A percentile compares a stretch with the other conserved stretches of the same genome.
Evolutionary conservation across 2,797 vertebrate species (phyloP).

Genomic region (Pipistrellus kuhlii): DNA sequence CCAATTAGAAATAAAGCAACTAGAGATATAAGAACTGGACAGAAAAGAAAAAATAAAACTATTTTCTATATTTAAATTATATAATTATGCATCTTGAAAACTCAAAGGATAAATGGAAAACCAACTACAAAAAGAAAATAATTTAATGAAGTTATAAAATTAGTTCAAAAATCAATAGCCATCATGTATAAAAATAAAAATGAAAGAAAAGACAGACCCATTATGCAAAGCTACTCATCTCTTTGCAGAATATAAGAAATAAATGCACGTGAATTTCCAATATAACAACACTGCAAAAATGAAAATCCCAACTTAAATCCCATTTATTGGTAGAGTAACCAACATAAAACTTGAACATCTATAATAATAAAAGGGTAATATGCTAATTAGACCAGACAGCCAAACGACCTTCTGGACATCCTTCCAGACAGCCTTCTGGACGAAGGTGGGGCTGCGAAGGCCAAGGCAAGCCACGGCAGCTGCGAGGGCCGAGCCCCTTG

Average conservation of each 20-base stretch:
- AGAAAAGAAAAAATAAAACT: conserved; percentile 37
- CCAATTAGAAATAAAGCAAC: conserved; percentile 43
- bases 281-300: conserved; percentile 1
- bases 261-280: conserved; percentile 43
- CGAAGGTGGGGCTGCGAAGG: no score
- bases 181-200: conserved; percentile 25
- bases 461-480: no score
- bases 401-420: no score
- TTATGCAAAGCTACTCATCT: neutral
- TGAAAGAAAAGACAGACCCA: neutral
- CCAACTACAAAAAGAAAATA: conserved; percentile 53
- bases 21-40: conserved; percentile 33
- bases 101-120: conserved; percentile 5
- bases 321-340: neutral
- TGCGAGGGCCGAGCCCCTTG: no score
- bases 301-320: conserved; percentile 46
- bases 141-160: conserved; percentile 52
- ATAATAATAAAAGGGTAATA: neutral
- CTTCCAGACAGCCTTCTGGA: no score
- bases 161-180: neutral
- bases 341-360: conserved; percentile 54
- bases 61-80: conserved; percentile 30
- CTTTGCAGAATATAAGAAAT: conserved; percentile 46
- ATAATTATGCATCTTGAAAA: conserved; percentile 54
- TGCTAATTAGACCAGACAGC: no score